A percentile compares a stretch with the other conserved stretches of the same genome.
phyloP scores from a whole-genome alignment of 2,888 invertebrate species.

The Yponomeuta cagnagella region DNA sequence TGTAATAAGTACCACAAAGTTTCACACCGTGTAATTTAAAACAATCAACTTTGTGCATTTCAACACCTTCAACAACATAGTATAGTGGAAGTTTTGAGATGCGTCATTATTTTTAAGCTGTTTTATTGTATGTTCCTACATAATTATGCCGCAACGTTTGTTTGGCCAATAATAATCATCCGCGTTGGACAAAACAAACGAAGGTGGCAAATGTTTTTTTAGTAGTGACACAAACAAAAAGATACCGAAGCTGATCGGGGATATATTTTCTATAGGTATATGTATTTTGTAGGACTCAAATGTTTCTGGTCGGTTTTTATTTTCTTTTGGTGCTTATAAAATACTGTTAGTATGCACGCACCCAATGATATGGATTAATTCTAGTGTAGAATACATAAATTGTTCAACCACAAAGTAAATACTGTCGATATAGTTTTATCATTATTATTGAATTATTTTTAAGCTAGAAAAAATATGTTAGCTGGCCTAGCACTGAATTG shows the following conservation, averaged over 20 bases:
- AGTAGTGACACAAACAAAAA: background rate
- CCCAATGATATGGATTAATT: background rate
- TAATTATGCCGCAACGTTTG: background rate
- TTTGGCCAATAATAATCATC: background rate
- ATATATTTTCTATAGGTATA: background rate
- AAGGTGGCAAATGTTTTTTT: slow-evolving; percentile 1
- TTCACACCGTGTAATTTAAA: slow-evolving; percentile 21
- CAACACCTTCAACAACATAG: background rate
- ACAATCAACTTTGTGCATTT: slow-evolving; percentile 14
- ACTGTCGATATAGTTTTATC: too few relatives aligned
- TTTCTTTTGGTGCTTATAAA: background rate
- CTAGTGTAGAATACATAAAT: background rate
- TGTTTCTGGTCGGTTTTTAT: background rate
- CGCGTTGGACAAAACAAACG: background rate
- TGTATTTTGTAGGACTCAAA: too few relatives aligned
- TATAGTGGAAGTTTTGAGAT: background rate
- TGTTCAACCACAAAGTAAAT: too few relatives aligned
- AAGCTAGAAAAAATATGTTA: too few relatives aligned
- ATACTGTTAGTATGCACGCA: background rate
- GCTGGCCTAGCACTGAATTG: too few relatives aligned
- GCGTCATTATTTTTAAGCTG: background rate
- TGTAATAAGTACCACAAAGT: background rate
- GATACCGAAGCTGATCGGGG: background rate
- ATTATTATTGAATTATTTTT: too few relatives aligned
- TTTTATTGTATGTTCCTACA: background rate